Evolutionary conservation across 1,140 invertebrate genomes (phyloP).

Genomic region (Meteorus sp.): DNA sequence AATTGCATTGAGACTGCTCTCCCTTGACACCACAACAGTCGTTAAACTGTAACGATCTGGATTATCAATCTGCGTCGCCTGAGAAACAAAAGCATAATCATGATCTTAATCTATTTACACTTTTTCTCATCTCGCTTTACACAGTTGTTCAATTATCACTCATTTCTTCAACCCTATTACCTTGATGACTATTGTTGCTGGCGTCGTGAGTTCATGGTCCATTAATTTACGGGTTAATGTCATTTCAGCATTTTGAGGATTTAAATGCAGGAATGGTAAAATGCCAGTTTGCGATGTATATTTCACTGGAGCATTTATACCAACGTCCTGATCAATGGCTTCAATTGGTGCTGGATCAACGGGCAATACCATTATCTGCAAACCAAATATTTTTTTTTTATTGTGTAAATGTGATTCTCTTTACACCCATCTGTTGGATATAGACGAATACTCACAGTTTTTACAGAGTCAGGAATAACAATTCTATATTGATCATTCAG

Average conservation of each 20-base stretch:
- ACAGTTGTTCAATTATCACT: no score
- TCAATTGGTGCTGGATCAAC: conserved; percentile 66
- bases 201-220: conserved; percentile 65
- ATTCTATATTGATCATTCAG: conserved; percentile 75
- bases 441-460: conserved; percentile 56
- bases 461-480: conserved; percentile 65
- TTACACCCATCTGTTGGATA: no score
- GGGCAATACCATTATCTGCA: conserved; percentile 63
- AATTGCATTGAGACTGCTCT: conserved; percentile 48
- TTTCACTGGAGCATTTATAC: conserved; percentile 75
- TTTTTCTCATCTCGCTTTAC: no score
- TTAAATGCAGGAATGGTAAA: conserved; percentile 56
- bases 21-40: conserved; percentile 71
- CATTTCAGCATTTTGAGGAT: conserved; percentile 66
- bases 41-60: conserved; percentile 83
- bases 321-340: conserved; percentile 79
- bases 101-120: no score
- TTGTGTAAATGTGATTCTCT: conserved; percentile 18
- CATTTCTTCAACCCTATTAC: conserved; percentile 13
- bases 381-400: conserved; percentile 20
- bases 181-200: conserved; percentile 73
- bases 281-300: conserved; percentile 64
- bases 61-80: conserved; percentile 88
- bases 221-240: conserved; percentile 64
- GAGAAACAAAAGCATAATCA: conserved; percentile 32